phyloP scores from a whole-genome alignment of 2,888 invertebrate genomes.

The Hypolimnas misippus region DNA sequence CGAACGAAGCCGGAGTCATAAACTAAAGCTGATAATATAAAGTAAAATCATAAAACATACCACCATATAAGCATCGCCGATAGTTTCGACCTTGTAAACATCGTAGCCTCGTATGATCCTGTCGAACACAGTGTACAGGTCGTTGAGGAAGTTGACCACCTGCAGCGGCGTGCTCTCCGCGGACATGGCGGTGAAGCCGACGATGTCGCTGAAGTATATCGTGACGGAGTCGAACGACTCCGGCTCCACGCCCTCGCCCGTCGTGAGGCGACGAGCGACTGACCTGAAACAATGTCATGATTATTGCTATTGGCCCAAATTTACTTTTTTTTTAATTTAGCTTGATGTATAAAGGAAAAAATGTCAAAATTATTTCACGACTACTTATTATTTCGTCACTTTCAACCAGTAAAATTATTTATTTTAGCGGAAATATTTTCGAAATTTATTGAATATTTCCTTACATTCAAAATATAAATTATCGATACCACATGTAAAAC shows the following conservation, averaged over 20 bases:
- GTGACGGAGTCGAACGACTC: slow-evolving; percentile 97
- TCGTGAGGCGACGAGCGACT: slow-evolving; percentile 93
- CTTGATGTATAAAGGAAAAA: not conserved
- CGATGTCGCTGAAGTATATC: slow-evolving; percentile 98
- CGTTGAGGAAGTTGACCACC: slow-evolving; percentile 96
- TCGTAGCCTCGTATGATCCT: slow-evolving; percentile 98
- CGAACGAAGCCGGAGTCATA: too few species aligned
- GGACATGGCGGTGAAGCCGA: slow-evolving; percentile 97
- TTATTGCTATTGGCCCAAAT: not conserved
- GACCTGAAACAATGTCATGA: slow-evolving; percentile 82
- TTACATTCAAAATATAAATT: too few species aligned
- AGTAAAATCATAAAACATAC: too few species aligned
- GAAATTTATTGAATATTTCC: too few species aligned
- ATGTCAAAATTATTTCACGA: too few species aligned
- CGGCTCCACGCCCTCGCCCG: slow-evolving; percentile 95
- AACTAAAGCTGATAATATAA: too few species aligned
- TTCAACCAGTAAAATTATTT: too few species aligned
- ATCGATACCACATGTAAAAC: too few species aligned
- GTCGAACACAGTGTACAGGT: slow-evolving; percentile 98
- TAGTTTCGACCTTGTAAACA: slow-evolving; percentile 98
- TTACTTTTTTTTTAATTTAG: not conserved
- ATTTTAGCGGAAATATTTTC: too few species aligned
- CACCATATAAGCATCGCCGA: slow-evolving; percentile 91
- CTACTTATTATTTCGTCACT: too few species aligned
- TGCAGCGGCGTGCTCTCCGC: slow-evolving; percentile 96